Base-by-base conservation (phyloP, 2,888 invertebrate species). In the Blastobasis adustella region DNA sequence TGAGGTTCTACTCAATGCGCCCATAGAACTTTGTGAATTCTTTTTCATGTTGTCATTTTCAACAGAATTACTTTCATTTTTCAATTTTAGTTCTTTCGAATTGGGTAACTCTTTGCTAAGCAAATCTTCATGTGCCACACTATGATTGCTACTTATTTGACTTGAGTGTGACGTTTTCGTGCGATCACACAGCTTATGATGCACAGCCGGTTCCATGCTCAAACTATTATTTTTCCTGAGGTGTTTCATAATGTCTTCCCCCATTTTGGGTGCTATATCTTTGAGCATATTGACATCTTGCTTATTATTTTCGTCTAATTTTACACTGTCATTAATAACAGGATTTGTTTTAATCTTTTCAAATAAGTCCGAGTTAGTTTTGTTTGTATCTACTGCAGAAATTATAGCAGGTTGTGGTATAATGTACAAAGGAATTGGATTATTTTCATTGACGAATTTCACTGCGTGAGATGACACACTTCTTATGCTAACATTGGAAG, bases 161-260 rank as follows among this genome's bases (percentile, higher is more conserved):
- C 88, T 87, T 37, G 86, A 83, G 51, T 83, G 70, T 0, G 86
- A 79, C 57, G 76, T 79, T 62, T 81, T 83, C 40, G 87, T 86
- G 45, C 86, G 79, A 64, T 92, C 92, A 67, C 92, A 92, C 10
- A 92, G 77, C 50, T 91, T 89, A 63, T 92, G 92, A 69, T 92
- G 92, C 0, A 91, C 88, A 44, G 91, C 66, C 8, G 87, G 87
- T 61, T 88, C 87, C 75, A 85, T 79, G 54, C 64, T 73, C 49
- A 80, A 65, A 39, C 69, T 71, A 55, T 71, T 76, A 58, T 65
- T 76, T 48, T 74, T 76, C 8, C 49, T 49, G 54, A 68, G 71
- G 49, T 69, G 58, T 44, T 66, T 70, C 55, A 73, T 80, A 4
- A 73, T 55, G 51, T 80, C 78, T 45, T 77, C 78, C 9, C 58